Base-by-base conservation (phyloP, 2,797 vertebrate species). In the Ciconia nigra region DNA sequence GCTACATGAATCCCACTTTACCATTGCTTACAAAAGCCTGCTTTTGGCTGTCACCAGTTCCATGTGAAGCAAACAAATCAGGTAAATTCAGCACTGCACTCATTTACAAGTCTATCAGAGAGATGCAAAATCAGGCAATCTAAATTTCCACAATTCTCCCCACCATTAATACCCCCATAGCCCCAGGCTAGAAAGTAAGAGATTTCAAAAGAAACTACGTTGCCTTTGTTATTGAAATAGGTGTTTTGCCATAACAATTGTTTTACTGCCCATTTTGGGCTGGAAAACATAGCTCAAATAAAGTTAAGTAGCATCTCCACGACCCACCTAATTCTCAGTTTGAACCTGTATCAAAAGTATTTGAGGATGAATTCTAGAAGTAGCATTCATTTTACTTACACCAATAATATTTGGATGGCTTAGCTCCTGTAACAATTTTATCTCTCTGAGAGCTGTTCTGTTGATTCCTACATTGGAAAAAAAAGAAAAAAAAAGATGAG, bases 381-480 rank as follows among this genome's bases (percentile, higher is more conserved):
- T 10, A 91, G 41, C 26, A 95, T 28, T 91, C 26, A 80, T 59
- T 93, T 84, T 93, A 98, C 98, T 98, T 98, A 99, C 99, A 96
- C 99, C 99, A 96, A 99, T 99, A 95, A 99, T 99, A 98, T 99
- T 99, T 65, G 98, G 98, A 98, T 99, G 99, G 97, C 99, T 99
- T 85, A 99, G 98, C 79, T 99, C 99, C 93, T 99, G 99, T 63
- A 99, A 98, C 89, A 99, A 97, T 88, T 99, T 99, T 98, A 99
- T 99, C 93, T 99, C 99, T 96, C 99, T 98, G 42, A 99, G 98
- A 49, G 99, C 99, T 61, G 99, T 99, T 97, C 99, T 99, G 91
- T 99, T 99, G 97, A 99, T 99, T 94, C 99, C 99, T 99, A 93
- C 15, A 93, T 59, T 62, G 67, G 10, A 13, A 35, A 61, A 57